phyloP scores from a whole-genome alignment of 2,797 vertebrate species.

The Coluber constrictor region DNA sequence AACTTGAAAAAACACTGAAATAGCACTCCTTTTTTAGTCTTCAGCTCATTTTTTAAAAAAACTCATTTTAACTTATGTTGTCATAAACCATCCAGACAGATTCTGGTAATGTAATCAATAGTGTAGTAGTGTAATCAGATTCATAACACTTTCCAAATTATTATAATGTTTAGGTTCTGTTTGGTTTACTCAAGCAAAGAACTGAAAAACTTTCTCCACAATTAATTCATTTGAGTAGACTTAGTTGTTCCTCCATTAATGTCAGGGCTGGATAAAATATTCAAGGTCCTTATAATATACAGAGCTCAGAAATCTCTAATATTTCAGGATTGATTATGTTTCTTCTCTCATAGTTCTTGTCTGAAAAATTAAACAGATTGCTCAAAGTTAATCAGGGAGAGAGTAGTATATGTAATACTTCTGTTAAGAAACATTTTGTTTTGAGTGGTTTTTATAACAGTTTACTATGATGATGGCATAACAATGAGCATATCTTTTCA shows the following conservation, averaged over 20 bases:
- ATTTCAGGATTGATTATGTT: neutral
- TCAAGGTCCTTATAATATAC: neutral
- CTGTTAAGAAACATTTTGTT: neutral
- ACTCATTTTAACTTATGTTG: neutral
- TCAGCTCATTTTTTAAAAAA: neutral
- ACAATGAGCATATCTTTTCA: neutral
- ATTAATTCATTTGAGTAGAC: neutral
- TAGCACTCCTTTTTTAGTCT: neutral
- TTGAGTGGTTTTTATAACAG: neutral
- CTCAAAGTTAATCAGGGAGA: neutral
- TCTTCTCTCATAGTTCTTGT: neutral
- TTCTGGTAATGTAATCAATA: neutral
- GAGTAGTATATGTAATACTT: neutral
- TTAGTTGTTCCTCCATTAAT: neutral
- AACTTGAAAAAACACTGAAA: neutral
- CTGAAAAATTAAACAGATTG: neutral
- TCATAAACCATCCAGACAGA: neutral
- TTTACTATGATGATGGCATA: neutral
- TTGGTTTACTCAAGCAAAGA: neutral
- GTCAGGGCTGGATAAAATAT: neutral
- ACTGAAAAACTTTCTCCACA: neutral
- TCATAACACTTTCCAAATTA: neutral
- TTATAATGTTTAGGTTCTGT: neutral
- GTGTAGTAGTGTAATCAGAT: neutral
- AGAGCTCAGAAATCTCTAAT: neutral